phyloP scores from a whole-genome alignment of 2,888 invertebrate species.

The Phrixothrix hirtus region DNA sequence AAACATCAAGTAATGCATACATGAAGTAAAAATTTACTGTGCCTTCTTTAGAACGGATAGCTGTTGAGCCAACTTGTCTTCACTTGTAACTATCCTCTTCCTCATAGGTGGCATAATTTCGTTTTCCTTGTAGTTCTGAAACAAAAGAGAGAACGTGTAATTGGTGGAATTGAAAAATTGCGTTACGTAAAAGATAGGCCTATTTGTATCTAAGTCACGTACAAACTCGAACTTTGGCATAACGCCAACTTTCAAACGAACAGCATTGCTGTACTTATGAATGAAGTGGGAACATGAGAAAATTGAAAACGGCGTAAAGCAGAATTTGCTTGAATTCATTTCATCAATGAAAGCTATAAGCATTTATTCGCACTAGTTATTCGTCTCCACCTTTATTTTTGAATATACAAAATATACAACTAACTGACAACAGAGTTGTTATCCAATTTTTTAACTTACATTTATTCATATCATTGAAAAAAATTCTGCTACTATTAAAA shows the following conservation, averaged over 20 bases:
- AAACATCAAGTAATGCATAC: no score
- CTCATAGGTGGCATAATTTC: slow-evolving; percentile 58
- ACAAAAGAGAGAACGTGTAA: slow-evolving; percentile 36
- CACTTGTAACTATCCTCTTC: slow-evolving; percentile 67
- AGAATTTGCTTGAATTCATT: slow-evolving; percentile 6
- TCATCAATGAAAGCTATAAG: slow-evolving; percentile 26
- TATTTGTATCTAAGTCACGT: neutral
- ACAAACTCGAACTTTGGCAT: slow-evolving; percentile 32
- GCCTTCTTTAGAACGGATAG: slow-evolving; percentile 67
- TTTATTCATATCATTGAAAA: no score
- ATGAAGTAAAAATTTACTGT: no score
- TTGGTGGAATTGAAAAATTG: neutral
- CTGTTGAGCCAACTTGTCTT: slow-evolving; percentile 66
- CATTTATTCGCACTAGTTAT: no score
- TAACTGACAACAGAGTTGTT: no score
- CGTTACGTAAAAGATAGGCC: neutral
- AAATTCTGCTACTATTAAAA: neutral
- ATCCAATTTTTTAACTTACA: no score
- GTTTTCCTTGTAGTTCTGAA: slow-evolving; percentile 46
- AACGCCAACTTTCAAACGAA: slow-evolving; percentile 27
- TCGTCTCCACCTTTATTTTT: no score
- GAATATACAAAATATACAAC: no score
- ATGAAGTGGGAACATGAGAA: slow-evolving; percentile 39
- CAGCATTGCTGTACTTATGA: slow-evolving; percentile 32
- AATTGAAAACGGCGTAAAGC: slow-evolving; percentile 35